Base-by-base conservation (phyloP, 2,888 invertebrate genomes). In the Nomada ferruginata region DNA sequence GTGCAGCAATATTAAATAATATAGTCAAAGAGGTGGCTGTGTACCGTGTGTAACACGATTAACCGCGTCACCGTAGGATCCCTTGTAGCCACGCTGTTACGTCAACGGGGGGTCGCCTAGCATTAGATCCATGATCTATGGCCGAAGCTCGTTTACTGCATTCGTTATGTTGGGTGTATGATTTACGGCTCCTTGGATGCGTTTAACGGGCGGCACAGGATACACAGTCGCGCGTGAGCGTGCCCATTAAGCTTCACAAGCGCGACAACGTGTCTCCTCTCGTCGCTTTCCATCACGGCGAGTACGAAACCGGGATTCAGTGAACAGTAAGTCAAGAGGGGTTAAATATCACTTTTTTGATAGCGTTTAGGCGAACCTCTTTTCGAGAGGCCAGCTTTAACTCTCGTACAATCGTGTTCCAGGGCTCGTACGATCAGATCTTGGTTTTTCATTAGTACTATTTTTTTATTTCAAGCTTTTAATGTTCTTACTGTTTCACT, bases 21-120 rank as follows among this genome's bases (percentile, higher is more conserved):
- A 68, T 55, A 60, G 71, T 57, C 29, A 13, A 20, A 78, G 60
- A 81, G 72, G 68, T 68, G 47, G 55, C 64, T 23, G 66, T 29
- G 47, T 47, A 52, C n/a, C 70, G 66, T 59, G 71, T 82, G 77
- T 86, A 86, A 87, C 84, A 77, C 79, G 84, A 68, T 87, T 87
- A 83, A 84, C 63, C 70, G 74, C 76, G 75, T 80, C 81, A 75
- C 79, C 72, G 68, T 68, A 73, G 73, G 84, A 71, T 71, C 64
- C 63, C 73, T 70, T 78, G 76, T 84, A 84, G 57, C 85, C 85
- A 87, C 86, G 89, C 86, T 83, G 66, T 78, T 74, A 76, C 82
- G 60, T 26, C 85, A 53, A 82, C 89, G 85, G 91, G 91, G 90
- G 91, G 90, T 90, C 90, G 79, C 83, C 89, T 89, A 85, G 85